Evolutionary conservation across 1,140 invertebrate species (phyloP).

Genomic region (Belonocnema kinseyi): DNA sequence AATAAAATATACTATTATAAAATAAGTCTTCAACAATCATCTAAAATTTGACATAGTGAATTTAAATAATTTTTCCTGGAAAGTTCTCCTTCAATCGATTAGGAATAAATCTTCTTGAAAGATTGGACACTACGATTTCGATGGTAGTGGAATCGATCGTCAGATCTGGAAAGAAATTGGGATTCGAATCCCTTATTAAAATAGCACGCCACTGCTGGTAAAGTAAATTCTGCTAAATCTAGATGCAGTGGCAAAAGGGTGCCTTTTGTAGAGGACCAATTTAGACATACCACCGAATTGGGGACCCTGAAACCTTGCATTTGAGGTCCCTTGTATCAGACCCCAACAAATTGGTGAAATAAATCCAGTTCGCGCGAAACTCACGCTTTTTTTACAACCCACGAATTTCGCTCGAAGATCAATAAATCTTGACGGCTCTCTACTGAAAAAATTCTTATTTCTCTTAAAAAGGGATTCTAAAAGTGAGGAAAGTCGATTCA

Average conservation of each 20-base stretch:
- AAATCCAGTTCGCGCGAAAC: slow-evolving; percentile 60
- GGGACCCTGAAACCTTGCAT: slow-evolving; percentile 51
- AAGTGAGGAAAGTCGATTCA: slow-evolving; percentile 3
- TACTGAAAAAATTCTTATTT: slow-evolving; percentile 17
- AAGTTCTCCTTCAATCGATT: background rate
- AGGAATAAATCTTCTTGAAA: background rate
- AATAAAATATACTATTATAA: no score
- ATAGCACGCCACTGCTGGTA: slow-evolving; percentile 48
- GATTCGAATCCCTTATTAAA: slow-evolving; percentile 61
- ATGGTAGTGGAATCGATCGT: slow-evolving; percentile 50
- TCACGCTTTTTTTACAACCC: slow-evolving; percentile 28
- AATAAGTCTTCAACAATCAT: no score
- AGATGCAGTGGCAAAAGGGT: slow-evolving; percentile 63
- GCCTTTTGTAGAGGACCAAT: slow-evolving; percentile 62
- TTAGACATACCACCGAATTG: slow-evolving; percentile 66
- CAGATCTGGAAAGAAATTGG: slow-evolving; percentile 58
- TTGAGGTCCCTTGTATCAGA: slow-evolving; percentile 53
- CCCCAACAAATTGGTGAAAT: slow-evolving; percentile 69
- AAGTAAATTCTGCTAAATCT: slow-evolving; percentile 63
- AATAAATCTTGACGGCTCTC: slow-evolving; percentile 37
- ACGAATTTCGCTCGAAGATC: slow-evolving; percentile 40
- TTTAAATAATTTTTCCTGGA: slow-evolving; percentile 11
- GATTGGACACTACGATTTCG: slow-evolving; percentile 2
- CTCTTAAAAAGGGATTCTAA: slow-evolving; percentile 15
- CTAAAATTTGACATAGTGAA: background rate